Evolutionary conservation across 2,888 invertebrate genomes (phyloP).

Genomic region (Mamestra brassicae): DNA sequence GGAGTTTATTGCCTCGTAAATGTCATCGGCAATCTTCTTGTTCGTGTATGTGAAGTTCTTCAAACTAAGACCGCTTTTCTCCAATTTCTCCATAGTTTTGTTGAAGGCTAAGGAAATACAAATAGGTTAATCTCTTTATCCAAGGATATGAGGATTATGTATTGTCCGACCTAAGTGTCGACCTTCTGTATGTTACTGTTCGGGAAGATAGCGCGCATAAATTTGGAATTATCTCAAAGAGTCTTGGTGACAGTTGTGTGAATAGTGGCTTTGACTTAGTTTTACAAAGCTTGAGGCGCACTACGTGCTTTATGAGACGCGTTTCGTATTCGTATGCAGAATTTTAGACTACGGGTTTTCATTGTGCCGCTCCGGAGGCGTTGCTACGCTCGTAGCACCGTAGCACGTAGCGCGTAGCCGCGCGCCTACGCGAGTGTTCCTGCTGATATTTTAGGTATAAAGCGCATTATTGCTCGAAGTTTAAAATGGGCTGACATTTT

Average conservation of each 20-base stretch:
- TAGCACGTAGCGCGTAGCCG: conserved; percentile 42
- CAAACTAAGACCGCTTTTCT: conserved; percentile 95
- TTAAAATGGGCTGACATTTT: not conserved
- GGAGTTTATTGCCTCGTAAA: conserved; percentile 99
- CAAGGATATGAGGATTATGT: conserved; percentile 38
- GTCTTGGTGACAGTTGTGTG: conserved; percentile 52
- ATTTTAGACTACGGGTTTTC: conserved; percentile 20
- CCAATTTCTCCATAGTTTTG: conserved; percentile 97
- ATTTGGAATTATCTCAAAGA: conserved; percentile 52
- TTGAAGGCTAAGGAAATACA: conserved; percentile 94
- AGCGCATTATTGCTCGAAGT: not conserved
- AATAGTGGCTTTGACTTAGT: conserved; percentile 52
- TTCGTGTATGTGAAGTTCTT: conserved; percentile 99
- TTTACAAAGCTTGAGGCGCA: conserved; percentile 20
- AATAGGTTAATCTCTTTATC: conserved; percentile 42
- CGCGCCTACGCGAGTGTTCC: conserved; percentile 3
- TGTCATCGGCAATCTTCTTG: conserved; percentile 98
- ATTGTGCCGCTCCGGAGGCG: not conserved
- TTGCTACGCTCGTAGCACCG: conserved; percentile 50
- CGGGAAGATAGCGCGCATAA: conserved; percentile 36
- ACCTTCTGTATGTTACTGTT: conserved; percentile 43
- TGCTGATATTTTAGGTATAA: not conserved
- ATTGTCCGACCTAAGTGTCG: conserved; percentile 20
- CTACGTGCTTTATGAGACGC: conserved; percentile 19
- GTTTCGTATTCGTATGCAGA: conserved; percentile 7